Evolutionary conservation across 2,797 vertebrate genomes (phyloP).

Genomic region (Phrynocephalus vlangalii): DNA sequence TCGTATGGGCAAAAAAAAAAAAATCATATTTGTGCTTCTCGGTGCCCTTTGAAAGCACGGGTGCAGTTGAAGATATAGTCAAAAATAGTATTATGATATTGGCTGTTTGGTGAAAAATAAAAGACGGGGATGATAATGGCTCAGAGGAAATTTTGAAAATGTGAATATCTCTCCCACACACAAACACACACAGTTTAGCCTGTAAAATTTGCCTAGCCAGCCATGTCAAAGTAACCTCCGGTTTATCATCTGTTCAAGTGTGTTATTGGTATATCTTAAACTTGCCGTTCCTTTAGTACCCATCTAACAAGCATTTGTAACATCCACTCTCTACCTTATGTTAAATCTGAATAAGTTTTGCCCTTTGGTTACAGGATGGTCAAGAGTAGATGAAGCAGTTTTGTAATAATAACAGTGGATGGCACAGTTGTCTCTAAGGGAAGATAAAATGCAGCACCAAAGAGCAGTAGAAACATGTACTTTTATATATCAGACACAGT

Average conservation of each 20-base stretch:
- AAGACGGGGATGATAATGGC: constrained; percentile 24
- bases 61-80: constrained; percentile 36
- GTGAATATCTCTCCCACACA: constrained; percentile 10
- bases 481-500: constrained; percentile 34
- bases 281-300: constrained; percentile 58
- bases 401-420: constrained; percentile 61
- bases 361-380: constrained; percentile 63
- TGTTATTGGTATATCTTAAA: constrained; percentile 59
- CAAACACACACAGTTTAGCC: neutral
- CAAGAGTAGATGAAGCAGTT: constrained; percentile 61
- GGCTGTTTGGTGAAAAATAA: constrained; percentile 51
- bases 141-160: constrained; percentile 37
- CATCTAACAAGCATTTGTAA: constrained; percentile 61
- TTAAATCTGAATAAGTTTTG: constrained; percentile 69
- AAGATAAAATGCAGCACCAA: constrained; percentile 45
- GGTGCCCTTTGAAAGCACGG: constrained; percentile 9
- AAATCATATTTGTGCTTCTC: neutral
- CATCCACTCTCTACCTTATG: constrained; percentile 48
- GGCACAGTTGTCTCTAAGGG: constrained; percentile 62
- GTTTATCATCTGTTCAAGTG: constrained; percentile 49
- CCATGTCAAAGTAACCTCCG: constrained; percentile 26
- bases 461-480: constrained; percentile 30
- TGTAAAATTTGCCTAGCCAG: constrained; percentile 43
- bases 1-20: constrained; percentile 15
- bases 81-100: constrained; percentile 41